Evolutionary conservation across 2,888 invertebrate genomes (phyloP).

Genomic region (Chloromyia formosa): DNA sequence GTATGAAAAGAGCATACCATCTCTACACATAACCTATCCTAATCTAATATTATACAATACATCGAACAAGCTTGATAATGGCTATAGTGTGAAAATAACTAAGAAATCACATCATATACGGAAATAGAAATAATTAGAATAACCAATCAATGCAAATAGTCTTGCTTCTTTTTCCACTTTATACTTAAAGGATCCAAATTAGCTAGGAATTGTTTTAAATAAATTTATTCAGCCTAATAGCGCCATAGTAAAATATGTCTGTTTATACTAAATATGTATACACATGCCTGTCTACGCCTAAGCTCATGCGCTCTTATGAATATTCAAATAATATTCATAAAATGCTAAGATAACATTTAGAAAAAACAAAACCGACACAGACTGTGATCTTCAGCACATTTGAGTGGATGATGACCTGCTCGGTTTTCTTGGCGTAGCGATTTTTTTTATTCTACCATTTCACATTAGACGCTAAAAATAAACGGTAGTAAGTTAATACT

Average conservation of each 20-base stretch:
- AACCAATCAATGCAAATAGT: not conserved
- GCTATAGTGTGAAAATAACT: too few relatives aligned
- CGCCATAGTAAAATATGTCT: not conserved
- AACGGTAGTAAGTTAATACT: not conserved
- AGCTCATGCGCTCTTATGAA: conserved; percentile 4
- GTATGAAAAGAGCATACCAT: too few relatives aligned
- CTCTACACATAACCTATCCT: too few relatives aligned
- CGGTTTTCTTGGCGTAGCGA: not conserved
- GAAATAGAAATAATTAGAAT: not conserved
- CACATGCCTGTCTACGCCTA: too few relatives aligned
- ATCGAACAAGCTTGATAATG: too few relatives aligned
- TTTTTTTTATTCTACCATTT: conserved; percentile 7
- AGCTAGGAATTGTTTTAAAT: too few relatives aligned
- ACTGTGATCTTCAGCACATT: not conserved
- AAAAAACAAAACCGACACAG: not conserved
- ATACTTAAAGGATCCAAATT: too few relatives aligned
- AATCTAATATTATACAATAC: too few relatives aligned
- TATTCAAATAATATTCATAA: conserved; percentile 31
- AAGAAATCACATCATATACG: not conserved
- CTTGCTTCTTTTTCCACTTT: too few relatives aligned
- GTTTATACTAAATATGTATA: too few relatives aligned
- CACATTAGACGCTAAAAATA: not conserved
- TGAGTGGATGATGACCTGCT: conserved; percentile 12
- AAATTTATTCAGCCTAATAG: not conserved
- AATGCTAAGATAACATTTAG: conserved; percentile 24